Base-by-base conservation (phyloP, 2,797 vertebrate species). In the Limnodromus scolopaceus region DNA sequence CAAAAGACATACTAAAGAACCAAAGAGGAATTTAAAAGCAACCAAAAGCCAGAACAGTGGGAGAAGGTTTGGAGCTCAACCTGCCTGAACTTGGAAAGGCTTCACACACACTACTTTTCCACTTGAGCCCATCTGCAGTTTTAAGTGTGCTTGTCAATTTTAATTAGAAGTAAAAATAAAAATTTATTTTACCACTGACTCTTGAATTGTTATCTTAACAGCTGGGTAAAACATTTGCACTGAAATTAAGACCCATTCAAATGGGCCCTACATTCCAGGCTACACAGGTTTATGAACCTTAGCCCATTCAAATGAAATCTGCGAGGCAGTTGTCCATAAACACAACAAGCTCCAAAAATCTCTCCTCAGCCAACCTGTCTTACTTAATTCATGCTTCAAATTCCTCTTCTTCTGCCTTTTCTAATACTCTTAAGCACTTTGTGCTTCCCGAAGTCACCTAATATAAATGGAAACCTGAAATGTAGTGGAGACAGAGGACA, bases 11-110 rank as follows among this genome's bases (percentile, higher is more conserved):
- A 58, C 39, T 75, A 66, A 53, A 87, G 32, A 71, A 68, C 10
- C 14, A 58, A 95, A 68, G 18, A 80, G 34, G 45, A 95, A 93
- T 88, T 84, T 58, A 65, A 88, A 92, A 88, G 30, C n/a, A 94
- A 57, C 13, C 32, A 77, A 85, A 91, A 92, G 22, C 45, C 69
- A 90, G 85, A 75, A 84, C 2, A 16, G 80, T 54, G 89, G 57
- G 39, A 89, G 24, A 87, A 90, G 20, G 16, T 75, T 92, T 92
- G 66, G 36, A 95, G 80, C 63, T 36, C 83, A 86, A 88, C 24
- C 80, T 89, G 77, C 45, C 49, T 71, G 20, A 90, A 75, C 34
- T 74, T 92, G 79, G 85, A 94, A 94, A 87, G 39, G 13, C 69
- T 94, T 95, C 77, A 88, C 13, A 58, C 9, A 7, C 30, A n/a